Evolutionary conservation across 2,797 vertebrate species (phyloP).

Genomic region (Cygnus olor): DNA sequence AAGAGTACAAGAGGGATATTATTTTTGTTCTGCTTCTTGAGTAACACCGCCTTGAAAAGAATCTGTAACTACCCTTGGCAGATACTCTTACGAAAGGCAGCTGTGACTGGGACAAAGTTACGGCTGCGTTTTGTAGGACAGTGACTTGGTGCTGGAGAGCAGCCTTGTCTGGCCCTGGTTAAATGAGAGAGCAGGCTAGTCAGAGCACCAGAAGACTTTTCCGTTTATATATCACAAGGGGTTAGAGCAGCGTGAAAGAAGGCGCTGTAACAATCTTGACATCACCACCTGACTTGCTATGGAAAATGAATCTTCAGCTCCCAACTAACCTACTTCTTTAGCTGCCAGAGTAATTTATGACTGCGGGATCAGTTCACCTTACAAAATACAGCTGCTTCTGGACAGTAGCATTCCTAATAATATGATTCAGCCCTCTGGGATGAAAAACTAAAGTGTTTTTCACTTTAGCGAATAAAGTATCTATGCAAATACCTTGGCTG

Average conservation of each 20-base stretch:
- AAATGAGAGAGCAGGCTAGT: background rate
- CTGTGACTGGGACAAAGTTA: background rate
- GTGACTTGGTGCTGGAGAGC: background rate
- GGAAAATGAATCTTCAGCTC: background rate
- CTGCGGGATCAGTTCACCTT: background rate
- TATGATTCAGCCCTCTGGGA: background rate
- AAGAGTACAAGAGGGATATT: background rate
- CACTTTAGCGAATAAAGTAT: background rate
- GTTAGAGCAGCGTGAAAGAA: background rate
- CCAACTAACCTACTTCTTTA: background rate
- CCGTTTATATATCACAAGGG: background rate
- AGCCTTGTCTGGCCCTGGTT: background rate
- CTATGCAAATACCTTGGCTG: background rate
- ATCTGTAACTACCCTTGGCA: background rate
- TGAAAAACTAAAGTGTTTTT: background rate
- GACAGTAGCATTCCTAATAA: background rate
- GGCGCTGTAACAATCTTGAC: background rate
- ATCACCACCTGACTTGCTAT: background rate
- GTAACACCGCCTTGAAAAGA: background rate
- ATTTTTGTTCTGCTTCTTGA: background rate
- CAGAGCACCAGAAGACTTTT: background rate
- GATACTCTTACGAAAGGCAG: background rate
- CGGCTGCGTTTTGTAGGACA: background rate
- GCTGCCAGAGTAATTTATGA: background rate
- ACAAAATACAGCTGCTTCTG: slow-evolving; percentile 4